Conservation (phyloP, 2,797 vertebrate genomes). For the Lagorchestes hirsutus region DNA sequence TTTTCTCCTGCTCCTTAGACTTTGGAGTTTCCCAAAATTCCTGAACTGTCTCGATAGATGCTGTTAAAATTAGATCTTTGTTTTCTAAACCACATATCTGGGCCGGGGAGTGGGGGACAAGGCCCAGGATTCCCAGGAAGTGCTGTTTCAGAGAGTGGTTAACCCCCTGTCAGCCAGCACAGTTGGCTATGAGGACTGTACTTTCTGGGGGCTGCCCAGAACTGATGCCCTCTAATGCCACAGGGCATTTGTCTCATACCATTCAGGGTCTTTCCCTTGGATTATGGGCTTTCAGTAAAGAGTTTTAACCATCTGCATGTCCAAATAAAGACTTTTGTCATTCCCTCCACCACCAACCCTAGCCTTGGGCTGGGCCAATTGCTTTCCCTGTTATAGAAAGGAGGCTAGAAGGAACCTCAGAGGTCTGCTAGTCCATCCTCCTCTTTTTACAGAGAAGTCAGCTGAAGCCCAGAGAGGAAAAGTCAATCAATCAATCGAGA, state of each 20-base stretch:
- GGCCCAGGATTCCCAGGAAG: not conserved
- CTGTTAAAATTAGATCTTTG: not conserved
- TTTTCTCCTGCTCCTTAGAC: not conserved
- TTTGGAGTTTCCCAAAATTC: not conserved
- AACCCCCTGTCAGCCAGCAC: not conserved
- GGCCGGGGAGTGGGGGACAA: not conserved
- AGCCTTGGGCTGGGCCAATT: not conserved
- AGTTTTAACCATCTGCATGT: constrained; percentile 37
- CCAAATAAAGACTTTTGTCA: constrained; percentile 18
- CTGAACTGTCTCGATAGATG: not conserved
- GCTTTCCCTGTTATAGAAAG: not conserved
- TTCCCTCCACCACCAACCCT: not conserved
- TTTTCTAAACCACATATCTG: too few species aligned
- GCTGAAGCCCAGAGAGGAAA: not conserved
- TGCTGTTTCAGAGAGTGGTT: not conserved
- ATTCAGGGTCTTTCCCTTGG: constrained; percentile 42
- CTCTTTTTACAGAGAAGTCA: not conserved
- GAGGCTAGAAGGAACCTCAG: not conserved
- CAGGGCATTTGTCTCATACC: not conserved
- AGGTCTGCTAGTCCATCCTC: not conserved
- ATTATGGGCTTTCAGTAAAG: not conserved
- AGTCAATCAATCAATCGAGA: not conserved
- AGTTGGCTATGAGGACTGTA: not conserved
- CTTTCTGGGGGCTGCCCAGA: too few species aligned
- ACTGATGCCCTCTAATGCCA: too few species aligned